Evolutionary conservation across 2,113 vertebrate genomes (phyloP).

Genomic region (Mohoua ochrocephala): DNA sequence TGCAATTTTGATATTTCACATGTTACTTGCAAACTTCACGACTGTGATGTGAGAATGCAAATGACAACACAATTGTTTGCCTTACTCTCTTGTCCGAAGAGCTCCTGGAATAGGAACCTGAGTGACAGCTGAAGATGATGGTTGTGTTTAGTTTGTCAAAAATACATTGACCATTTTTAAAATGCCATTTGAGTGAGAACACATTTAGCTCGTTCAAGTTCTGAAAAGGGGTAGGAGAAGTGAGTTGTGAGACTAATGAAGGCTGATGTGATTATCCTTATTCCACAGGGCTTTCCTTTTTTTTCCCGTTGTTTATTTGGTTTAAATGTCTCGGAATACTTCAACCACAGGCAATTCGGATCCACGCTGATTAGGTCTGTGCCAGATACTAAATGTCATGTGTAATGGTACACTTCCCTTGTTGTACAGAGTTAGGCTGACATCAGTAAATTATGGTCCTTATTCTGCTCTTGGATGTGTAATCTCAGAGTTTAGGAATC

Average conservation of each 20-base stretch:
- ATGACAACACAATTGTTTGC: not conserved
- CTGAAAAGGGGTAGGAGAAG: constrained; percentile 12
- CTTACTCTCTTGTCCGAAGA: not conserved
- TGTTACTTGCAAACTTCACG: not conserved
- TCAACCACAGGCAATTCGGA: not conserved
- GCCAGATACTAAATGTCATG: not conserved
- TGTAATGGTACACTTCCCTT: not conserved
- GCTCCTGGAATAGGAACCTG: not conserved
- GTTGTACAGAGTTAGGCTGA: not conserved
- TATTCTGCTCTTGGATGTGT: not conserved
- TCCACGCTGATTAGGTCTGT: not conserved
- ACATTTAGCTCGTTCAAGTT: not conserved
- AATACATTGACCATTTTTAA: not conserved
- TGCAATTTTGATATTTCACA: not conserved
- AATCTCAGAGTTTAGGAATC: not conserved
- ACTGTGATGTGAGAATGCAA: not conserved
- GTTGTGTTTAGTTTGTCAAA: not conserved
- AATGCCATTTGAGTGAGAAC: not conserved
- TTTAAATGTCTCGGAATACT: not conserved
- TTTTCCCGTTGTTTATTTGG: not conserved
- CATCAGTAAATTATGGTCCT: not conserved
- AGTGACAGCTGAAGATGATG: not conserved
- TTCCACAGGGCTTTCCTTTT: not conserved
- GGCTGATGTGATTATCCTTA: not conserved
- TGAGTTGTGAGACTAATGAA: not conserved